A percentile compares a stretch with the other conserved stretches of the same genome.
These are phyloP conservation scores for Hyposoter didymator DNA, from an alignment of 2,888 invertebrate genomes.

Conservation along the genomic window DNA sequence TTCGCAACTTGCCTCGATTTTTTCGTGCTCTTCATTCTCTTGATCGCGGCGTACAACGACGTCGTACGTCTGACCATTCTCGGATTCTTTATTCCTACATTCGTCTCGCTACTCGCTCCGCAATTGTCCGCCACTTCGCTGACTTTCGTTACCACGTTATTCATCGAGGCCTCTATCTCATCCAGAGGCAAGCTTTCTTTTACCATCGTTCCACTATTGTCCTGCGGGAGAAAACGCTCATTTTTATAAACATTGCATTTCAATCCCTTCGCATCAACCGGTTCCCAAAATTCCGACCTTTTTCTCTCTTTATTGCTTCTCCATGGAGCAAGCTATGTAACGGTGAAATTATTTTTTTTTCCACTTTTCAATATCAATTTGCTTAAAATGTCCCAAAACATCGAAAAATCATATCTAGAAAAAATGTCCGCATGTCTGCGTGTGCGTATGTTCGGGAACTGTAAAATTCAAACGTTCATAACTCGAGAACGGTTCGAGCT, in stretches of 20 bases:
- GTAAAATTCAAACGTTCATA: too few species aligned
- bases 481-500: too few species aligned
- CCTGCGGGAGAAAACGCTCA: slow-evolving; percentile 75
- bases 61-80: slow-evolving; percentile 75
- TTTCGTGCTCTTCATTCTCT: slow-evolving; percentile 77
- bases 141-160: slow-evolving; percentile 61
- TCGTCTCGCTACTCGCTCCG: slow-evolving; percentile 71
- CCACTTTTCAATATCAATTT: too few species aligned
- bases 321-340: too few species aligned
- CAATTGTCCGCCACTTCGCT: slow-evolving; percentile 65
- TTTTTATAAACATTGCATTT: slow-evolving; percentile 29
- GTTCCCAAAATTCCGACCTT: background rate
- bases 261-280: background rate
- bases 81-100: slow-evolving; percentile 74
- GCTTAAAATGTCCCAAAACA: too few species aligned
- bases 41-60: slow-evolving; percentile 76
- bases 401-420: too few species aligned
- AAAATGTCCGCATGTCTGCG: too few species aligned
- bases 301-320: too few species aligned
- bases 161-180: slow-evolving; percentile 71
- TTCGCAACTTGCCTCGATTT: slow-evolving; percentile 73
- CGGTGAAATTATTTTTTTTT: too few species aligned
- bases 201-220: slow-evolving; percentile 68
- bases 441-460: too few species aligned
- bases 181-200: slow-evolving; percentile 73